phyloP scores from a whole-genome alignment of 37 sponge, comb jelly and placozoan genomes.

The Cliona cf. orientalis region DNA sequence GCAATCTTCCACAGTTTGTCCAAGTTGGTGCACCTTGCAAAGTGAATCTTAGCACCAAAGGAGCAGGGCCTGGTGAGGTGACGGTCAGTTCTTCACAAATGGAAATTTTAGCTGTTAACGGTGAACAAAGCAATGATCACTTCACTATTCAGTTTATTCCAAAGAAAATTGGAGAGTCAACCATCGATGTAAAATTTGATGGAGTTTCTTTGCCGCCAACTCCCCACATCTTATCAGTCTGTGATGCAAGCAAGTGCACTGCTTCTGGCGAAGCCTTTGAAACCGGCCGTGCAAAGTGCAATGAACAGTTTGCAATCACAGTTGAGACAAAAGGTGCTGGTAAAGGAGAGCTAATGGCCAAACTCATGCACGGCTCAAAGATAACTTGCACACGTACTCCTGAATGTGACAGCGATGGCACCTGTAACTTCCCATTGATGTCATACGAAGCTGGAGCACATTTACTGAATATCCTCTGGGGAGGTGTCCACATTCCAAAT shows the following conservation, averaged over 20 bases:
- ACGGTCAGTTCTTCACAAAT: constrained; percentile 24
- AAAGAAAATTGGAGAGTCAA: constrained; percentile 32
- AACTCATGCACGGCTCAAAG: constrained; percentile 57
- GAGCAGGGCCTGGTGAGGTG: constrained; percentile 70
- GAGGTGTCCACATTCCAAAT: constrained; percentile 67
- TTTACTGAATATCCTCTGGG: constrained; percentile 75
- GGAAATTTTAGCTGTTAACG: not conserved
- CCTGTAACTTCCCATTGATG: constrained; percentile 64
- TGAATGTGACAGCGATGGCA: constrained; percentile 61
- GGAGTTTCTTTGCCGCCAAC: constrained; percentile 16
- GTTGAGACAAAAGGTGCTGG: constrained; percentile 73
- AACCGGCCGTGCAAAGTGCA: constrained; percentile 42
- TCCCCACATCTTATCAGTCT: constrained; percentile 72
- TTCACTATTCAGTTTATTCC: constrained; percentile 27
- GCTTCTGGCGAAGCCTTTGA: constrained; percentile 62
- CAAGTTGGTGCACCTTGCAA: constrained; percentile 44
- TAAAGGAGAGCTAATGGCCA: constrained; percentile 67
- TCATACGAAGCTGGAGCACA: constrained; percentile 80
- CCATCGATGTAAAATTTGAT: constrained; percentile 33
- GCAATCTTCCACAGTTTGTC: constrained; percentile 46
- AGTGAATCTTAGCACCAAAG: constrained; percentile 66
- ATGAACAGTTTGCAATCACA: constrained; percentile 54
- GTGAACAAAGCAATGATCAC: not conserved
- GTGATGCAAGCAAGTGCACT: constrained; percentile 76
- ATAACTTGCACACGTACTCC: no score